phyloP scores from a whole-genome alignment of 2,888 invertebrate genomes.

The Drosophila anomalata region DNA sequence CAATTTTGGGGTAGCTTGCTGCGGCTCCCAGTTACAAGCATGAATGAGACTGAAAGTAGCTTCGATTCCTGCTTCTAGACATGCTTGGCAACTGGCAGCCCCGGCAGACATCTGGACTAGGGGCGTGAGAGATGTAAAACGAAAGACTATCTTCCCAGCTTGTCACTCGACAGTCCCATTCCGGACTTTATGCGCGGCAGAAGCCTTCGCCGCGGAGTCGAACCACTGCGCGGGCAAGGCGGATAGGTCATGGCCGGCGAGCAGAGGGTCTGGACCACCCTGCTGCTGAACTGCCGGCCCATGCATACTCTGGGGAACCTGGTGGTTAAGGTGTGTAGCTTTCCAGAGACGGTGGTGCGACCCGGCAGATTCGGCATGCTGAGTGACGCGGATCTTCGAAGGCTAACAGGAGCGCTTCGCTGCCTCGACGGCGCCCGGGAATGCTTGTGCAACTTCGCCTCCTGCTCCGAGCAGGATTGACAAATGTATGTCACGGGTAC shows the following conservation, averaged over 20 bases:
- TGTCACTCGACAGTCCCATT: neutral
- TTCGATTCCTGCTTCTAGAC: neutral
- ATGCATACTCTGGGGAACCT: neutral
- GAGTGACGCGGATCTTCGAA: slow-evolving; percentile 12
- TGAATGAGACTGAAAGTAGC: neutral
- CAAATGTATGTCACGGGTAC: slow-evolving; percentile 12
- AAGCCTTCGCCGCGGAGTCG: neutral
- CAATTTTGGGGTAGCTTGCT: neutral
- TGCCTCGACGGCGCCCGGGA: slow-evolving; percentile 2
- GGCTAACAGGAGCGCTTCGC: neutral
- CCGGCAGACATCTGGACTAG: neutral
- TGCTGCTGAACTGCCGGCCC: neutral
- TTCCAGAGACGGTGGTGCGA: neutral
- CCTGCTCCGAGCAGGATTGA: slow-evolving; percentile 25
- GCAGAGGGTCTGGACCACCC: slow-evolving; percentile 2
- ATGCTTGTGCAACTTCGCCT: no score
- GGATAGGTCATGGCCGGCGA: slow-evolving; percentile 30
- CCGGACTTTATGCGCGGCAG: neutral
- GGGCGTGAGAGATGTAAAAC: neutral
- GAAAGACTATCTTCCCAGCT: neutral
- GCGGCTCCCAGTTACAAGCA: slow-evolving; percentile 25
- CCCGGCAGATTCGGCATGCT: slow-evolving; percentile 26
- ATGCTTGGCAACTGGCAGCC: slow-evolving; percentile 19
- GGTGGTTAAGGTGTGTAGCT: neutral
- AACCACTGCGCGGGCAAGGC: neutral